Evolutionary conservation across 1,140 invertebrate species (phyloP), one percentile per base, ranked within the genome.

Genomic region (Drosophila cardini): DNA sequence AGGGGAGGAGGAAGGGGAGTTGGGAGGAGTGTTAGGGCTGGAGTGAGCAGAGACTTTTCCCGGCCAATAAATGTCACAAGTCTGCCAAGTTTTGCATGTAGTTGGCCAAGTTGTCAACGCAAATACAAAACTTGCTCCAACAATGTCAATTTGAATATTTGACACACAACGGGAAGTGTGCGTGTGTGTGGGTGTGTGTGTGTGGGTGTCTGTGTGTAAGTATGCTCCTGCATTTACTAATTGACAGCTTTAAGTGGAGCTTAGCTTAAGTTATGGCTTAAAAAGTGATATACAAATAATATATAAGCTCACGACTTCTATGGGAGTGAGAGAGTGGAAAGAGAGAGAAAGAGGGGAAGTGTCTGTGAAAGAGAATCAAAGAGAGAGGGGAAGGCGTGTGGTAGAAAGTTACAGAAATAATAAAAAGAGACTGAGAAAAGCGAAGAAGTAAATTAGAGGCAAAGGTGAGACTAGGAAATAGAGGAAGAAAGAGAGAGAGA

Each of bases 71-170:
- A 70, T 87, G 83, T 87, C 83, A 68, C 10, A 81, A 83, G 48
- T 74, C 80, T 76, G 26, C 11, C 40, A 65, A 65, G 40, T 65
- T 65, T 46, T 34, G 9, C 2, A 10, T 46, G 5, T 52, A 52
- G 48, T 32, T 43, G 75, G 46, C 21, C 82, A 86, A 86, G 79
- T 87, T 87, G 79, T 87, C 78, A 82, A 45, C 71, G 68, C 71
- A 77, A 80, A 87, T 76, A 57, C 61, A 36, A 78, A 87, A 83
- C 68, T 84, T 78, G 30, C 61, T 61, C 76, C 60, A 71, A 78
- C 71, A 86, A 86, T 86, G 78, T 65, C 67, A 87, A 87, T 86
- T 87, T 86, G 76, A 65, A 87, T 79, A 76, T 52, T 83, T 68
- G 43, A 45, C 18, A 34, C 43, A 13, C 11, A 13, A 30, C 10